Evolutionary conservation across 2,113 vertebrate genomes (phyloP), one percentile per base, ranked within the genome.

Genomic region (Pomatostomus ruficeps): DNA sequence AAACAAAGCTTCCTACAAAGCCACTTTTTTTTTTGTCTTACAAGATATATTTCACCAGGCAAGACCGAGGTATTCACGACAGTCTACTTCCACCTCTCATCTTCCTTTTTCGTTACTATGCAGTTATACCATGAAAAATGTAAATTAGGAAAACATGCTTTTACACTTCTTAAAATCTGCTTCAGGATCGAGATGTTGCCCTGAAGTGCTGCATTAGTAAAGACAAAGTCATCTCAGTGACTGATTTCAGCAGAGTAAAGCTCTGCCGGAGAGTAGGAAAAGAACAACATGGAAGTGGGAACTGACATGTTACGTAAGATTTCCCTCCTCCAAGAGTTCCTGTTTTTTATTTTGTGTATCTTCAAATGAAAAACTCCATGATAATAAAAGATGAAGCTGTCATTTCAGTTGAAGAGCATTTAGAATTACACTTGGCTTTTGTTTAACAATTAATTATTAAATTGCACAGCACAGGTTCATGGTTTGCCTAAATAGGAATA

Each of bases 1-100:
- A 93, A 95, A 96, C 22, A 88, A 83, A 90, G 75, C 88, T 96
- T 95, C 78, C 90, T 83, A 93, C 51, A 23, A 85, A 96, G 74
- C 51, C 58, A 62, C 67, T 6, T 67, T 45, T 63, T 45, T 68
- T 66, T 79, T 16, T 45, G 29, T 74, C 59, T 83, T 46, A 59
- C 20, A 57, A 63, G n/a, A 51, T 5, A 5, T 38, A 45, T 46
- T 73, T 88, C n/a, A 73, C 22, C 36, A 87, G 24, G 80, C 16
- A 70, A 54, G 29, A 61, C 42, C 0, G 0, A 89, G 17, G 33
- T 72, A 82, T 28, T 76, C 62, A 85, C 5, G 10, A 49, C 38
- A 67, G 21, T 31, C 89, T 58, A 38, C 81, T 86, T 88, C 75
- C 4, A 9, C 38, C 68, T 54, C 78, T 49, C 61, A 36, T 88